Percentiles rank a stretch among this genome's conserved stretches.
Evolutionary conservation across 2,113 vertebrate genomes (phyloP).

Genomic region (Argyrosomus japonicus): DNA sequence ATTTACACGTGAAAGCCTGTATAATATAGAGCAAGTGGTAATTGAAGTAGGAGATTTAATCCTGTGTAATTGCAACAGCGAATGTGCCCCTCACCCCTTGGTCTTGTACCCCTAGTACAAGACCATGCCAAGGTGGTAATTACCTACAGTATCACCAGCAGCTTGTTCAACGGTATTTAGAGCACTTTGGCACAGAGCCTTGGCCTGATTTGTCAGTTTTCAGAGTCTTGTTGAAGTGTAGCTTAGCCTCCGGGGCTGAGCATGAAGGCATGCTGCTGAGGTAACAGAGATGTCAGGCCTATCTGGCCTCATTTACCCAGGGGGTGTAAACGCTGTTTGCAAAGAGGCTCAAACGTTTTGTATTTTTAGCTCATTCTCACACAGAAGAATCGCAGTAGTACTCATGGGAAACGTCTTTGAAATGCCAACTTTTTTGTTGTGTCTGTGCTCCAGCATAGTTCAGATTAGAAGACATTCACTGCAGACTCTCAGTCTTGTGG

Average conservation of each 20-base stretch:
- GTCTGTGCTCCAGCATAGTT: background rate
- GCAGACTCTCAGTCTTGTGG: background rate
- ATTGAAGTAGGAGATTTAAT: background rate
- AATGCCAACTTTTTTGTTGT: conserved; percentile 14
- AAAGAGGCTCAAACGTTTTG: background rate
- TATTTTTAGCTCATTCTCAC: conserved; percentile 19
- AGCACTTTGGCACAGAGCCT: conserved; percentile 29
- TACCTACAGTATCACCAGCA: conserved; percentile 15
- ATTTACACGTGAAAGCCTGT: background rate
- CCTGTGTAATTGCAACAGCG: background rate
- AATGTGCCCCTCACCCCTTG: background rate
- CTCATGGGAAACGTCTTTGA: conserved; percentile 1
- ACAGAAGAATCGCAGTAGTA: background rate
- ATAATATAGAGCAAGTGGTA: background rate
- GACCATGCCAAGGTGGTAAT: conserved; percentile 8
- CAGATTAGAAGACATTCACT: background rate
- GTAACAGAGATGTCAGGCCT: conserved; percentile 35
- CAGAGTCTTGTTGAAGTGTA: conserved; percentile 19
- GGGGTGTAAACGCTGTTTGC: conserved; percentile 34
- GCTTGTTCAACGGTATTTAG: conserved; percentile 12
- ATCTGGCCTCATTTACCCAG: conserved; percentile 44
- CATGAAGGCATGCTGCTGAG: conserved; percentile 39
- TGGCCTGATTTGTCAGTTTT: conserved; percentile 50
- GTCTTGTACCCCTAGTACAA: background rate
- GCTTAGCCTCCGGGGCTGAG: conserved; percentile 36